Evolutionary conservation across 2,888 invertebrate genomes (phyloP).

Genomic region (Omphaloscelis lunosa): DNA sequence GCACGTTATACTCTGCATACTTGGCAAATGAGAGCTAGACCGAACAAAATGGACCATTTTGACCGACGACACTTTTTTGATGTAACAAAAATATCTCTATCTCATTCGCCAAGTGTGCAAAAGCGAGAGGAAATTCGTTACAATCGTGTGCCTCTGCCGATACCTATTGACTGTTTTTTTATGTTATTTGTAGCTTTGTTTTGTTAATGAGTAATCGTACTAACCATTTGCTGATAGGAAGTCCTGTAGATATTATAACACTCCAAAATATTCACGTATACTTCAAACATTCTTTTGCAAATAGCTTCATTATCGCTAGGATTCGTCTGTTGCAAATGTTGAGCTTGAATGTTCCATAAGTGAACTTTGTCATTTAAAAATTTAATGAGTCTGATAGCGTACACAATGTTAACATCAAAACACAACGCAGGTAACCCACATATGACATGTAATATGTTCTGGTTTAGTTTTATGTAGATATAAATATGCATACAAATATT

Average conservation of each 20-base stretch:
- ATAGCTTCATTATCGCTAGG: neutral
- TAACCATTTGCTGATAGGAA: conserved; percentile 20
- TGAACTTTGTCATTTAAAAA: conserved; percentile 1
- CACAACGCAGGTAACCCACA: neutral
- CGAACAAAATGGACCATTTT: no score
- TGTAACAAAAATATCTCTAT: no score
- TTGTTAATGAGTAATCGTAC: neutral
- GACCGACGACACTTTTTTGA: no score
- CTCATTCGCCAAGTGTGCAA: neutral
- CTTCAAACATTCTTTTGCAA: conserved; percentile 33
- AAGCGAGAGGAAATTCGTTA: neutral
- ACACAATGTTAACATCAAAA: conserved; percentile 30
- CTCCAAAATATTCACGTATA: conserved; percentile 27
- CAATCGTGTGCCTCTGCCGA: neutral
- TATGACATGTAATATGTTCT: neutral
- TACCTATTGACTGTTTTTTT: neutral
- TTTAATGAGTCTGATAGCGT: conserved; percentile 25
- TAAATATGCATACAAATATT: neutral
- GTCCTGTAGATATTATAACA: conserved; percentile 14
- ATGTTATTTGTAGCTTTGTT: neutral
- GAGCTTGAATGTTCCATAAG: conserved; percentile 17
- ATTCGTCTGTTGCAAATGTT: neutral
- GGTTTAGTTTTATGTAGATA: neutral
- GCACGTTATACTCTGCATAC: no score
- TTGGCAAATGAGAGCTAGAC: neutral